These are phyloP conservation scores for Polymixis lichenea DNA, from an alignment of 2,888 invertebrate genomes.

Conservation along the genomic window DNA sequence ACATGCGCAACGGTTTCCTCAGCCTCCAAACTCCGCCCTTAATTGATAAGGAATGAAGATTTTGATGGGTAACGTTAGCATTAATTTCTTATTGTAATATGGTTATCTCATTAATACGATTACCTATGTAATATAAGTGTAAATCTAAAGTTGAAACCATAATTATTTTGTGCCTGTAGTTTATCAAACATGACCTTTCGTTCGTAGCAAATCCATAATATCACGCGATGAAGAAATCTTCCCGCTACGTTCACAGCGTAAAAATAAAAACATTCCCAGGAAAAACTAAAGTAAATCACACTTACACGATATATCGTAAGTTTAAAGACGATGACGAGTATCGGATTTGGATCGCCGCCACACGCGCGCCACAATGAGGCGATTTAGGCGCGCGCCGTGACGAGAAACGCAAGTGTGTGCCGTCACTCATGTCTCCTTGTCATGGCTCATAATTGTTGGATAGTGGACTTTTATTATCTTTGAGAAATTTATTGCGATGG, in stretches of 20 bases:
- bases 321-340: constrained; percentile 71
- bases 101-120: background rate
- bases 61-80: background rate
- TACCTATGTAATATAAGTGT: background rate
- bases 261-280: constrained; percentile 15
- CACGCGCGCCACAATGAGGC: constrained; percentile 67
- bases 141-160: background rate
- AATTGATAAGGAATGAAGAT: background rate
- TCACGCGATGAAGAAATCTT: constrained; percentile 9
- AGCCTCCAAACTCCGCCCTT: no score
- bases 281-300: constrained; percentile 57
- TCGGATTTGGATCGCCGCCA: constrained; percentile 71
- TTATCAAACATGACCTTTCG: background rate
- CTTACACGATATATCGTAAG: constrained; percentile 61
- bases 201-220: background rate
- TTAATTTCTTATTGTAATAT: background rate
- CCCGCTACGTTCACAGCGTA: constrained; percentile 5
- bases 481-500: background rate
- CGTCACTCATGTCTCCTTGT: constrained; percentile 48
- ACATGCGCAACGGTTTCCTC: no score
- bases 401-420: constrained; percentile 59
- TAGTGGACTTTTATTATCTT: background rate
- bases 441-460: constrained; percentile 34
- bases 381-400: constrained; percentile 68
- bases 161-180: no score